Conservation (phyloP, 2,113 vertebrate species). For the Cyanistes caeruleus region DNA sequence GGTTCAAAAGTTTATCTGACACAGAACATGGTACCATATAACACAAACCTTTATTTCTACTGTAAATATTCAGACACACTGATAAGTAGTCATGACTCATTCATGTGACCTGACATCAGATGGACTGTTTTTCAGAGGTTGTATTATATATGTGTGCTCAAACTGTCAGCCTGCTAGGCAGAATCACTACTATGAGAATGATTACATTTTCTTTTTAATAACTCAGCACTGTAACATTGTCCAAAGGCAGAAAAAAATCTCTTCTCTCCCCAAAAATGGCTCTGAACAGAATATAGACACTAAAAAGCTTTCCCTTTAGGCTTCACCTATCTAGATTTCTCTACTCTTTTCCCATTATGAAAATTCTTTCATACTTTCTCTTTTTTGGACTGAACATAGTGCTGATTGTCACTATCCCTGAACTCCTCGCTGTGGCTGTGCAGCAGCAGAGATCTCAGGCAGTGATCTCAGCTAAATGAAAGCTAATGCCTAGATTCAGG, state of each 20-base stretch:
- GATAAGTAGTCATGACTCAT: conserved; percentile 20
- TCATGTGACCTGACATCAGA: background rate
- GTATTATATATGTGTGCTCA: background rate
- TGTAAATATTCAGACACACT: conserved; percentile 2
- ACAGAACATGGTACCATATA: background rate
- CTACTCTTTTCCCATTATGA: background rate
- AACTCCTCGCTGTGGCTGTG: background rate
- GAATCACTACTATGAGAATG: conserved; percentile 5
- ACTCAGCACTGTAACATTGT: background rate
- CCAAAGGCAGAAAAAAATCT: background rate
- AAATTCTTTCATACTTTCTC: background rate
- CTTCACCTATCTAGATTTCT: background rate
- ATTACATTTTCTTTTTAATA: conserved; percentile 23
- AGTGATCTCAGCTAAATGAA: background rate
- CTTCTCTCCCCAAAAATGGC: background rate
- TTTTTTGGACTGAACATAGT: background rate
- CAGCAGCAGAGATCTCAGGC: background rate
- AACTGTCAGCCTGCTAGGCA: background rate
- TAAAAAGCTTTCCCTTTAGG: background rate
- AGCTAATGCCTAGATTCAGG: background rate
- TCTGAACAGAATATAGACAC: background rate
- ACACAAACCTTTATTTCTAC: background rate
- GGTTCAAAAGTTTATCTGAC: background rate
- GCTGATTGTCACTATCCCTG: background rate
- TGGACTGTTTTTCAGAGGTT: background rate